Percentiles rank a stretch among this genome's conserved stretches.
These are phyloP conservation scores for Neosalanx taihuensis DNA, from an alignment of 2,797 vertebrate species.

Conservation along the genomic window DNA sequence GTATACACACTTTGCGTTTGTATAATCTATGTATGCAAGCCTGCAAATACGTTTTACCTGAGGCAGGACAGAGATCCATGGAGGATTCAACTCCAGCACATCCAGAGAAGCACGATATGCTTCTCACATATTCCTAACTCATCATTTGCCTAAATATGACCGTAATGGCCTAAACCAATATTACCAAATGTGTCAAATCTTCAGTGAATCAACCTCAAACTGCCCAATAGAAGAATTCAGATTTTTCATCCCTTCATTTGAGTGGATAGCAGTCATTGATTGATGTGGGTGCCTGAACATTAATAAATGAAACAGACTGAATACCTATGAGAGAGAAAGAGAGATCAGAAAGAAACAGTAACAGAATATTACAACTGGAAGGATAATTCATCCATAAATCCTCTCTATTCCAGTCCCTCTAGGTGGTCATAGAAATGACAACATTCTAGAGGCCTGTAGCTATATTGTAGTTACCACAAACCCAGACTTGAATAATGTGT, in stretches of 20 bases:
- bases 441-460: no score
- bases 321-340: not conserved
- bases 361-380: not conserved
- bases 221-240: not conserved
- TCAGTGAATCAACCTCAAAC: not conserved
- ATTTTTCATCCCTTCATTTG: not conserved
- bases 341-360: not conserved
- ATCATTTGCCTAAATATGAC: no score
- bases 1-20: constrained; percentile 1
- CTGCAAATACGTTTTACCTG: constrained; percentile 8
- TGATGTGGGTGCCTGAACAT: constrained; percentile 41
- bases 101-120: not conserved
- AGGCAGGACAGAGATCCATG: constrained; percentile 52
- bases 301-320: constrained; percentile 17
- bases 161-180: constrained; percentile 16
- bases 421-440: no score
- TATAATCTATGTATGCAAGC: no score
- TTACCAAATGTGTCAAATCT: constrained; percentile 7
- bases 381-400: no score
- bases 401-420: no score
- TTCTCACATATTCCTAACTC: no score
- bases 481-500: constrained; percentile 28
- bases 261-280: constrained; percentile 12
- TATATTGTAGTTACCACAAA: constrained; percentile 15
- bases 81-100: constrained; percentile 41